phyloP scores from a whole-genome alignment of 2,888 invertebrate genomes.

The Chymomyza procnemis region DNA sequence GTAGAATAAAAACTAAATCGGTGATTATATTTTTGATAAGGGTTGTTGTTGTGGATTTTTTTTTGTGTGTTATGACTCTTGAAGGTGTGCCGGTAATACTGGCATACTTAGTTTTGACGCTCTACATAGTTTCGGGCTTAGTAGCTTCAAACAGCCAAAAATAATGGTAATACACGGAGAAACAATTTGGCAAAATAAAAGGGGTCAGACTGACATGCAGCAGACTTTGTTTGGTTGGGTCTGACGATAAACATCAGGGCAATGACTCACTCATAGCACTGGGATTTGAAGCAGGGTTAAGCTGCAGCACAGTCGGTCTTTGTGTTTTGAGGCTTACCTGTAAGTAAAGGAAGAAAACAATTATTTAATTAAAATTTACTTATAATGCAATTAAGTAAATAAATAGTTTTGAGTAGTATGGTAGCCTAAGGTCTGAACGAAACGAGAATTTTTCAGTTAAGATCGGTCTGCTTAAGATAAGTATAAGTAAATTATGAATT shows the following conservation, averaged over 20 bases:
- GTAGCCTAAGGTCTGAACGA: neutral
- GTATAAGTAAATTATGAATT: neutral
- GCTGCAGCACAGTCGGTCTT: conserved; percentile 1
- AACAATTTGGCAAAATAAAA: conserved; percentile 18
- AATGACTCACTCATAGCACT: conserved; percentile 25
- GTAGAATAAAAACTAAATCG: conserved; percentile 8
- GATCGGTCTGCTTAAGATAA: neutral
- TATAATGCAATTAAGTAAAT: conserved; percentile 39
- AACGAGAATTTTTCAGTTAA: neutral
- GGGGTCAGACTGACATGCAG: neutral
- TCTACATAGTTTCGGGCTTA: conserved; percentile 10
- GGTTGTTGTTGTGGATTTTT: conserved; percentile 18
- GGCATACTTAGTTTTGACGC: conserved; percentile 33
- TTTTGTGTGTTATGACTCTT: conserved; percentile 7
- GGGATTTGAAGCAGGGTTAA: neutral
- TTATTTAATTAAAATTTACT: conserved; percentile 2
- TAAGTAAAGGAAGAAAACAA: conserved; percentile 26
- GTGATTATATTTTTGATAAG: conserved; percentile 53
- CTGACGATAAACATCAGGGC: conserved; percentile 30
- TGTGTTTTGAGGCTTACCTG: conserved; percentile 51
- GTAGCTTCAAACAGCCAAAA: conserved; percentile 5
- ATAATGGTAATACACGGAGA: conserved; percentile 11
- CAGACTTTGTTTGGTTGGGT: neutral
- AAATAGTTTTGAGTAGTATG: neutral
- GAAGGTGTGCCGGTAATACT: conserved; percentile 3